These are phyloP conservation scores for Automeris io DNA, from an alignment of 2,888 invertebrate species.

Conservation along the genomic window DNA sequence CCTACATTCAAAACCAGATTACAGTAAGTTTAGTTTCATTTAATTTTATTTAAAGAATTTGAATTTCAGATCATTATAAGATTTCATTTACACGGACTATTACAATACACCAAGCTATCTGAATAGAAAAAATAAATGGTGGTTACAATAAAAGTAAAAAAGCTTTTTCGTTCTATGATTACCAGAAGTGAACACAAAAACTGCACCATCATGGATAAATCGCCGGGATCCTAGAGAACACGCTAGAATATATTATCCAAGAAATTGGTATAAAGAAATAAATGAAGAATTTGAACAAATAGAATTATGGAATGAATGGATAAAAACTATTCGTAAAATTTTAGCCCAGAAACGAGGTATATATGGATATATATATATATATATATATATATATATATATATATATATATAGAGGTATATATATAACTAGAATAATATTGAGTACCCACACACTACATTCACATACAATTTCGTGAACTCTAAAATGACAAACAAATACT, in stretches of 20 bases:
- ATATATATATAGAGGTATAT: no score
- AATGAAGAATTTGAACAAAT: constrained; percentile 39
- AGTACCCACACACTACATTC: no score
- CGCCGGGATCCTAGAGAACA: neutral
- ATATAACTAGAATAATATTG: neutral
- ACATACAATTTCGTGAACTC: no score
- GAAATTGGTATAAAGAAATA: constrained; percentile 46
- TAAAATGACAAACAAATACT: no score
- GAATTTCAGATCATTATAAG: neutral
- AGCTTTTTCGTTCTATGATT: no score
- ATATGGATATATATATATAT: constrained; percentile 2
- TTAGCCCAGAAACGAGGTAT: constrained; percentile 27
- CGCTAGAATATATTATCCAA: constrained; percentile 17
- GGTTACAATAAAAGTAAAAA: no score
- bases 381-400: neutral
- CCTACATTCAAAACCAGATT: constrained; percentile 21
- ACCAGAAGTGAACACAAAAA: constrained; percentile 26
- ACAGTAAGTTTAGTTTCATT: constrained; percentile 22
- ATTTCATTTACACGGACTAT: no score
- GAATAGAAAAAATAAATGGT: no score
- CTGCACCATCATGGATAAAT: constrained; percentile 29
- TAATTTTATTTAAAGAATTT: neutral
- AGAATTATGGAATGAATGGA: constrained; percentile 52
- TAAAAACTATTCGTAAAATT: constrained; percentile 35
- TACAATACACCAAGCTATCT: no score